Percentiles rank a stretch among this genome's conserved stretches.
These are phyloP conservation scores for Scophthalmus maximus DNA, from an alignment of 2,113 vertebrate species.

Conservation along the genomic window DNA sequence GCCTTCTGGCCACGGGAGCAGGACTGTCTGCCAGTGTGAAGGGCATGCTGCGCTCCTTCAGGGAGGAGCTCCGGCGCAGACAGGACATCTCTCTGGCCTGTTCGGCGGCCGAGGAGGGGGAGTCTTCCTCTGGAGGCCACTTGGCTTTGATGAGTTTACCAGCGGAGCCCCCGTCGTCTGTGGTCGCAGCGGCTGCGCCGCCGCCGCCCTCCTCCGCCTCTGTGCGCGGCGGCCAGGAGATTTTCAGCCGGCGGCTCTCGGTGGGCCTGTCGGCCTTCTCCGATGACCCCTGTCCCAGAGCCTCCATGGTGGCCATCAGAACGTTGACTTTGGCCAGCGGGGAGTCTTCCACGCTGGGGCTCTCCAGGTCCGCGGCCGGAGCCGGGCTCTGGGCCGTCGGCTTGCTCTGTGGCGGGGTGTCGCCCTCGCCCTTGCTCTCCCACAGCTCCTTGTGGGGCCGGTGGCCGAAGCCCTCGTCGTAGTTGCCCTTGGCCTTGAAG, in stretches of 20 bases:
- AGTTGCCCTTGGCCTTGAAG: constrained; percentile 98
- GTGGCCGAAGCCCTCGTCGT: constrained; percentile 98
- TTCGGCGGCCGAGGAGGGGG: constrained; percentile 49
- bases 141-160: constrained; percentile 85
- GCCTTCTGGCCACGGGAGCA: constrained; percentile 42
- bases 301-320: constrained; percentile 92
- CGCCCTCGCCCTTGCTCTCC: constrained; percentile 84
- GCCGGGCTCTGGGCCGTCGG: constrained; percentile 24
- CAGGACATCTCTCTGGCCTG: constrained; percentile 83
- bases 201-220: constrained; percentile 59
- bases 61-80: constrained; percentile 85
- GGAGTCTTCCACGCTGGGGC: constrained; percentile 91
- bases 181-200: too few relatives aligned
- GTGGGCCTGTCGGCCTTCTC: constrained; percentile 84
- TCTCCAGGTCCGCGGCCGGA: constrained; percentile 71
- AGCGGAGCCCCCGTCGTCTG: constrained; percentile 83
- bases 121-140: constrained; percentile 94
- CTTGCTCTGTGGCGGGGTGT: constrained; percentile 36
- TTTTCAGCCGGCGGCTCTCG: constrained; percentile 91
- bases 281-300: constrained; percentile 75
- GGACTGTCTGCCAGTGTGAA: constrained; percentile 80
- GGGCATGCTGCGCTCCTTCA: constrained; percentile 90
- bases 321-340: constrained; percentile 93
- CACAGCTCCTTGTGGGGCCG: constrained; percentile 96
- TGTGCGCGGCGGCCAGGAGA: constrained; percentile 91